Evolutionary conservation across 1,140 invertebrate genomes (phyloP).

Genomic region (Trypoxylus dichotomus): DNA sequence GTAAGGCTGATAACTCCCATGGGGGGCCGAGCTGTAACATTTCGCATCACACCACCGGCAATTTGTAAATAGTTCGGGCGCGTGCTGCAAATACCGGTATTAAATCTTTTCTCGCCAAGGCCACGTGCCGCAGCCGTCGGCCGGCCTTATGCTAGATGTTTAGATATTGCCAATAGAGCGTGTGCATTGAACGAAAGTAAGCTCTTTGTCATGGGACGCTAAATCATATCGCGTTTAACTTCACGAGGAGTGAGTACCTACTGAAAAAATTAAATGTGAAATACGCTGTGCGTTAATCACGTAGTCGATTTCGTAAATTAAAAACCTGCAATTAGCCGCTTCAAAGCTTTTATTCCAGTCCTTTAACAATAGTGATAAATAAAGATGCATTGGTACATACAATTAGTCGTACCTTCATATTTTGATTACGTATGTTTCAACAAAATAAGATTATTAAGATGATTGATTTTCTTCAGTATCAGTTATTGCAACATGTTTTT

Average conservation of each 20-base stretch:
- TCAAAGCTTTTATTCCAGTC: not conserved
- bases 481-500: too few relatives aligned
- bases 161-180: slow-evolving; percentile 32
- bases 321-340: not conserved
- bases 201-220: slow-evolving; percentile 1
- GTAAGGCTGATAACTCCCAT: slow-evolving; percentile 28
- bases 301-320: not conserved
- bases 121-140: slow-evolving; percentile 38
- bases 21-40: slow-evolving; percentile 33
- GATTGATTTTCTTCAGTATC: too few relatives aligned
- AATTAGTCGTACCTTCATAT: too few relatives aligned
- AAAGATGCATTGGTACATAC: too few relatives aligned
- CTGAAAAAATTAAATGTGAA: slow-evolving; percentile 14
- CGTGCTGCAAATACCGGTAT: slow-evolving; percentile 49
- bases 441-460: too few relatives aligned
- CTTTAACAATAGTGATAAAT: too few relatives aligned
- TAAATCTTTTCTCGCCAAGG: slow-evolving; percentile 48
- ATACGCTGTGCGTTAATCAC: not conserved
- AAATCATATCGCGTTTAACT: slow-evolving; percentile 18
- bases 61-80: slow-evolving; percentile 50
- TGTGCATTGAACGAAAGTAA: not conserved
- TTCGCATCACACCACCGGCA: slow-evolving; percentile 45
- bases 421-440: too few relatives aligned
- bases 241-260: not conserved
- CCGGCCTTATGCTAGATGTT: slow-evolving; percentile 24